phyloP scores from a whole-genome alignment of 2,888 invertebrate genomes.

The Oasisia sp. region DNA sequence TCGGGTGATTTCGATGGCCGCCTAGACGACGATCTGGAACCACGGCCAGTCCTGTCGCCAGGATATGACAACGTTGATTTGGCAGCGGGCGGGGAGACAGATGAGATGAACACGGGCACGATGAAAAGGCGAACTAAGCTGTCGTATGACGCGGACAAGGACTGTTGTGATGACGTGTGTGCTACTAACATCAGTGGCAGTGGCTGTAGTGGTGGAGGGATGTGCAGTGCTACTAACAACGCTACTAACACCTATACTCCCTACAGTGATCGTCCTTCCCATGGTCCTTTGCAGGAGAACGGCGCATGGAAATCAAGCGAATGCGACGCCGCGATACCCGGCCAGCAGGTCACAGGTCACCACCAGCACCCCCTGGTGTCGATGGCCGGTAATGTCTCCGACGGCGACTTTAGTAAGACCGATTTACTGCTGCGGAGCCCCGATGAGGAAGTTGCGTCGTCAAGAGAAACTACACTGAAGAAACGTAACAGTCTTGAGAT shows the following conservation, averaged over 20 bases:
- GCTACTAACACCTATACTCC: constrained; percentile 18
- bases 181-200: constrained; percentile 19
- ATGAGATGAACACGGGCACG: neutral
- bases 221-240: constrained; percentile 10
- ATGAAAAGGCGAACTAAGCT: neutral
- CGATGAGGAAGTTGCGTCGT: neutral
- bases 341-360: neutral
- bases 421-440: constrained; percentile 1
- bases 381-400: neutral
- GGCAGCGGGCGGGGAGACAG: constrained; percentile 23
- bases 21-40: constrained; percentile 34
- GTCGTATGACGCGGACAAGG: neutral
- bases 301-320: neutral
- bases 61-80: constrained; percentile 25
- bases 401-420: neutral
- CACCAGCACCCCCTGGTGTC: neutral
- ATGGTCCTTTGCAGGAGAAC: constrained; percentile 28
- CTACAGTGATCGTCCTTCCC: neutral
- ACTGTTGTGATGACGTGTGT: neutral
- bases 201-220: constrained; percentile 18
- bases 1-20: constrained; percentile 32
- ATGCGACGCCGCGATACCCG: neutral
- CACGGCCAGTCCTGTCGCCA: constrained; percentile 14
- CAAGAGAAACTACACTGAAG: neutral
- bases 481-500: constrained; percentile 63